Evolutionary conservation across 37 sponge, comb jelly and placozoan species (phyloP).

Genomic region (Mnemiopsis leidyi): DNA sequence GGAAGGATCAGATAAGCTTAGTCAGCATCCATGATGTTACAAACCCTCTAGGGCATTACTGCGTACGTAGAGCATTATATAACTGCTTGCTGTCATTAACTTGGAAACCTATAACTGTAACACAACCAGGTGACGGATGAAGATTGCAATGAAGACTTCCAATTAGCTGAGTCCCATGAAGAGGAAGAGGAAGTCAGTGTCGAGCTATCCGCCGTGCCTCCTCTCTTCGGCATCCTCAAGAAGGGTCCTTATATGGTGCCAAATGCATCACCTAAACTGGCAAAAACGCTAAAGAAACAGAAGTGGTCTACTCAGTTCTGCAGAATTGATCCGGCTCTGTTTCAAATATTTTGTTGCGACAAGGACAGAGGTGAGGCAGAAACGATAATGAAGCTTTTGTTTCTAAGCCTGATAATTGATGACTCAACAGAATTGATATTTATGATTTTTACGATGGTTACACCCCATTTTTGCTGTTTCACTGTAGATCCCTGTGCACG

Average conservation of each 20-base stretch:
- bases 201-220: neutral
- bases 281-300: neutral
- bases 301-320: conserved; percentile 7
- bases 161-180: neutral
- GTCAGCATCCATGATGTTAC: no score
- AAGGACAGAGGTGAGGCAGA: conserved; percentile 35
- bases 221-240: neutral
- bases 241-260: conserved; percentile 25
- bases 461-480: no score
- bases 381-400: no score
- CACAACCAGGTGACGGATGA: neutral
- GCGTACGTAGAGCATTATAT: no score
- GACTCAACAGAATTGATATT: no score
- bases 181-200: neutral
- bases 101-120: neutral
- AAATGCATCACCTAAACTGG: neutral
- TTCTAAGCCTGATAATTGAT: no score
- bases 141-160: neutral
- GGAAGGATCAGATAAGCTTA: no score
- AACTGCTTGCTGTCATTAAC: neutral
- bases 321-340: conserved; percentile 1
- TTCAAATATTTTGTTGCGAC: conserved; percentile 6
- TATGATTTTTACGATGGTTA: no score
- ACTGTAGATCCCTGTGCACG: no score
- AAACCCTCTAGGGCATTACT: no score